Evolutionary conservation across 2,113 vertebrate genomes (phyloP).

Genomic region (Aphelocoma coerulescens): DNA sequence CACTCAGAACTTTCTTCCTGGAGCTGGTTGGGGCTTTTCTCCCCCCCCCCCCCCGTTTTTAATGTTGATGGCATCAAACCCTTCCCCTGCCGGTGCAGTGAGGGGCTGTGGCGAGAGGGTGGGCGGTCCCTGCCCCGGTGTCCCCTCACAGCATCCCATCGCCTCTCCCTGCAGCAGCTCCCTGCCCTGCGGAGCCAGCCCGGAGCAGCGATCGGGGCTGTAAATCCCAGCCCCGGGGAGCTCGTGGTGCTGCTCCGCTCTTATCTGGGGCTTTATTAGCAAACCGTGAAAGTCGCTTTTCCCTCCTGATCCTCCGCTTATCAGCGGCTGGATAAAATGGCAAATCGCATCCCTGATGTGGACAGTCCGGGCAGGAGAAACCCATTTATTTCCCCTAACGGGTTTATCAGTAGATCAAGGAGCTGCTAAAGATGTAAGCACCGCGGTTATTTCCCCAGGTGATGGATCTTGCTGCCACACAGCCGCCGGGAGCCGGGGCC

Average conservation of each 20-base stretch:
- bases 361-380: neutral
- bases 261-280: neutral
- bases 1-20: neutral
- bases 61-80: neutral
- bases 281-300: neutral
- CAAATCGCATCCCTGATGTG: neutral
- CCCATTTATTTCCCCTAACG: slow-evolving; percentile 46
- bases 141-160: neutral
- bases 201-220: neutral
- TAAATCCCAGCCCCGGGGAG: neutral
- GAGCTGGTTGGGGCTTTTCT: accelerated
- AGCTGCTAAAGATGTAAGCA: slow-evolving; percentile 44
- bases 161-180: neutral
- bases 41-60: accelerated
- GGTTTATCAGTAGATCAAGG: slow-evolving; percentile 47
- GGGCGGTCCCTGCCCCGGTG: neutral
- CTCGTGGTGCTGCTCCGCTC: neutral
- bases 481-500: neutral
- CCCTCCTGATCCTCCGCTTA: neutral
- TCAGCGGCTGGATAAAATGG: neutral
- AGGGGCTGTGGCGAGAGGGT: accelerated
- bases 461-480: slow-evolving; percentile 46
- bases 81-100: neutral
- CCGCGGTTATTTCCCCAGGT: slow-evolving; percentile 22
- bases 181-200: neutral